phyloP scores from a whole-genome alignment of 1,140 invertebrate species.

The Tenebrio molitor region DNA sequence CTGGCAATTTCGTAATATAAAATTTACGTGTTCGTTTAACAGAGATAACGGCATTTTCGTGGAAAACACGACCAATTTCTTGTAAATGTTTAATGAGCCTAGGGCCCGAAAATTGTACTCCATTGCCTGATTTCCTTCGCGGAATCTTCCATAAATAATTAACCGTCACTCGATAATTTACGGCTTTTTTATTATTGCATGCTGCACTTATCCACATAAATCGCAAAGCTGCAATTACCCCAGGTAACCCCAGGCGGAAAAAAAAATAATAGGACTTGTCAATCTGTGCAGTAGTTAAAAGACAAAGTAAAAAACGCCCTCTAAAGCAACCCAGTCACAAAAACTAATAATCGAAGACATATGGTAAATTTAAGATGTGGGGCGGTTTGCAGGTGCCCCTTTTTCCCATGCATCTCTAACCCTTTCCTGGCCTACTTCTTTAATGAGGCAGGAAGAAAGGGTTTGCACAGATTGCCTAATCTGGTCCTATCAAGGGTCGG shows the following conservation, averaged over 20 bases:
- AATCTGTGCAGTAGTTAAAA: slow-evolving; percentile 22
- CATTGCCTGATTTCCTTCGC: slow-evolving; percentile 46
- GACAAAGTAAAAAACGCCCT: slow-evolving; percentile 23
- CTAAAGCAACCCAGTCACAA: slow-evolving; percentile 14
- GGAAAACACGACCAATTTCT: slow-evolving; percentile 47
- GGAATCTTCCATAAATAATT: slow-evolving; percentile 52
- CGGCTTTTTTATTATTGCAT: slow-evolving; percentile 7
- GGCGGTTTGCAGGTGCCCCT: slow-evolving; percentile 60
- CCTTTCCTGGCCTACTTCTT: slow-evolving; percentile 61
- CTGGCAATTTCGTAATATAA: slow-evolving; percentile 38
- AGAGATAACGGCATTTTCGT: slow-evolving; percentile 47
- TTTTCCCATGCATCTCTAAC: slow-evolving; percentile 58
- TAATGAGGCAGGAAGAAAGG: slow-evolving; percentile 59
- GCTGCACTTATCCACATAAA: slow-evolving; percentile 14
- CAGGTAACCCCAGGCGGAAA: neutral
- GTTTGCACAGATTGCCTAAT: slow-evolving; percentile 60
- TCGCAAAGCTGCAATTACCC: slow-evolving; percentile 30
- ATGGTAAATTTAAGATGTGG: slow-evolving; percentile 57
- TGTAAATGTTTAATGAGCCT: slow-evolving; percentile 49
- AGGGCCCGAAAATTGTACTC: slow-evolving; percentile 35
- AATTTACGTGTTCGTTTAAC: slow-evolving; percentile 40
- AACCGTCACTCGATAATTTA: neutral
- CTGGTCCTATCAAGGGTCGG: slow-evolving; percentile 27
- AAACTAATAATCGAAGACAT: slow-evolving; percentile 53
- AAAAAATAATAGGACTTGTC: slow-evolving; percentile 32